A percentile compares a stretch with the other conserved stretches of the same genome.
Evolutionary conservation across 2,888 invertebrate genomes (phyloP).

Genomic region (Pseudococcus longispinus): DNA sequence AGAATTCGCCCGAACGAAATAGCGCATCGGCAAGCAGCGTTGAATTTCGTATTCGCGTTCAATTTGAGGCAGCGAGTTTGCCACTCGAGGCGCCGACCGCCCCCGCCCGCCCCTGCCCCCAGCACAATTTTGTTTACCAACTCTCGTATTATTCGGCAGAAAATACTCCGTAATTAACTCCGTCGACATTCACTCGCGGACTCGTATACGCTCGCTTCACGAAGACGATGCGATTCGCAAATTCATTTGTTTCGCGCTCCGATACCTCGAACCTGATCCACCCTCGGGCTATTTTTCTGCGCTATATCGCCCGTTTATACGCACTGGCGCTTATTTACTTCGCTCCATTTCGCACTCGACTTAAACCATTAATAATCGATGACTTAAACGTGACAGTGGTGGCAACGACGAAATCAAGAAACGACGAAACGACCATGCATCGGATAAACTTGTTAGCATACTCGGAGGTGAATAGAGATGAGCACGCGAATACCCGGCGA

Average conservation of each 20-base stretch:
- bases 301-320: background rate
- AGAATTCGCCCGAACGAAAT: background rate
- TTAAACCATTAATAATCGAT: no score
- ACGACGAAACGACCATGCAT: no score
- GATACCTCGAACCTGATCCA: background rate
- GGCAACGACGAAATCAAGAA: no score
- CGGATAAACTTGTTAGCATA: no score
- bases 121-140: background rate
- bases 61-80: background rate
- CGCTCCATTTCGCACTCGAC: no score
- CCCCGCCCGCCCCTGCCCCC: no score
- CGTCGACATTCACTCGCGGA: background rate
- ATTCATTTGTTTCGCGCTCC: background rate
- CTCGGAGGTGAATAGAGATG: no score
- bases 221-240: background rate
- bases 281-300: background rate
- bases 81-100: background rate
- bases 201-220: background rate
- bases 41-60: background rate
- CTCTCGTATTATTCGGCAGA: background rate
- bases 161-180: slow-evolving; percentile 5
- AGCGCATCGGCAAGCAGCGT: background rate
- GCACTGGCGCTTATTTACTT: background rate
- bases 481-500: no score
- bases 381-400: no score